Base-by-base conservation (phyloP, 2,888 invertebrate genomes). In the Athalia rosae region DNA sequence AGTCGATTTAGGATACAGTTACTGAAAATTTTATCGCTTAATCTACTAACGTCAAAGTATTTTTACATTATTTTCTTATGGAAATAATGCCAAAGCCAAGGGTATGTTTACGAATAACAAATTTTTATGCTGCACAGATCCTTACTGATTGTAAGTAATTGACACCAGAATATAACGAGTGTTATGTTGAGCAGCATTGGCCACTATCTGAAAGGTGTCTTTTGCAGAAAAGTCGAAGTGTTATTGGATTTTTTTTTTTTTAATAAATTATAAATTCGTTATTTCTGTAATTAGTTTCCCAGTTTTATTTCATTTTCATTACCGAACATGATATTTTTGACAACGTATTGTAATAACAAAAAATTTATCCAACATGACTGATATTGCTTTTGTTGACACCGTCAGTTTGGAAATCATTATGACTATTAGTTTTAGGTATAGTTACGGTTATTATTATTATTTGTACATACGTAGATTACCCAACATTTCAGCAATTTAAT, bases 271-370 rank as follows among this genome's bases (percentile, higher is more conserved):
- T 67, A 15, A 53, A 50, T 67, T 41, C 67, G 28, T 50, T 7
- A 43, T 15, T n/a, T 13, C 45, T 47, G 8, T 67, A 28, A 5
- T 50, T 67, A 71, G 41, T 58, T 15, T 71, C 56, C 0, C 50
- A 56, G 9, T 45, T 71, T 71, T 71, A 58, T 71, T 71, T 58
- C 71, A 71, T 7, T 13, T 13, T 71, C 41, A 2, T 13, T 58
- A 71, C n/a, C 8, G 11, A 53, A 4, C 41, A 71, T 45, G 4
- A 13, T 45, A 53, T 71, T 45, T 9, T 56, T 28, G 5, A 71
- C 45, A 11, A 58, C 3, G 13, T 50, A 53, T 58, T 56, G 45
- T 45, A 71, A 67, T 53, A 13, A n/a, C 67, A 41, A 28, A 4
- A 28, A 58, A 71, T 71, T 15, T 45, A 58, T 58, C 58, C 28